Base-by-base conservation (phyloP, 1,140 invertebrate genomes). In the Zaprionus tsacasi region DNA sequence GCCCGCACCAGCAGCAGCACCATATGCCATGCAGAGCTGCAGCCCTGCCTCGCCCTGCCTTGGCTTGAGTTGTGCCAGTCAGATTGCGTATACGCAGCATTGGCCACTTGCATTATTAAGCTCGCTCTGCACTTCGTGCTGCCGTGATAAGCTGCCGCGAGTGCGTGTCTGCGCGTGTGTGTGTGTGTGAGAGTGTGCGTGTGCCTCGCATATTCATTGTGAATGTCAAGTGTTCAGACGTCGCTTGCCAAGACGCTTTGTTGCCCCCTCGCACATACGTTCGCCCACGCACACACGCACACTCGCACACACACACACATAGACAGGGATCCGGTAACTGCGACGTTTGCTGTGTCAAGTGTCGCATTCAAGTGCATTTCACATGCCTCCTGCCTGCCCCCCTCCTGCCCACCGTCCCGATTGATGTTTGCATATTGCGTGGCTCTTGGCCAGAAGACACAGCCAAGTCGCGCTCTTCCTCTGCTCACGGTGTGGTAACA, bases 11-110 rank as follows among this genome's bases (percentile, higher is more conserved):
- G n/a, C n/a, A n/a, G n/a, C n/a, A n/a, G n/a, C n/a, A n/a, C n/a
- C n/a, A n/a, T n/a, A n/a, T n/a, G n/a, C n/a, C n/a, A n/a, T n/a
- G n/a, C n/a, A n/a, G n/a, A n/a, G n/a, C n/a, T n/a, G n/a, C n/a
- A n/a, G 21, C 21, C 21, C 21, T 15, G 1, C 25, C 30, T 36
- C 11, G 15, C n/a, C 52, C 17, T 25, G 15, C 45, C 13, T 6
- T 8, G 35, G 35, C 36, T 59, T 30, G 35, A 65, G 54, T 61
- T 64, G 27, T 6, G 27, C 27, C 57, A 63, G 65, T 11, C 63
- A 82, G 57, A 78, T 90, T 90, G 86, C 86, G 86, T 90, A 90
- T 86, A 90, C 86, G 86, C 86, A 90, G 70, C 78, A 75, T 86
- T 82, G 79, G 86, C 86, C 86, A 90, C 87, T 86, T 90, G 78